Base-by-base conservation (phyloP, 2,113 vertebrate genomes). In the Bubo blakistoni region DNA sequence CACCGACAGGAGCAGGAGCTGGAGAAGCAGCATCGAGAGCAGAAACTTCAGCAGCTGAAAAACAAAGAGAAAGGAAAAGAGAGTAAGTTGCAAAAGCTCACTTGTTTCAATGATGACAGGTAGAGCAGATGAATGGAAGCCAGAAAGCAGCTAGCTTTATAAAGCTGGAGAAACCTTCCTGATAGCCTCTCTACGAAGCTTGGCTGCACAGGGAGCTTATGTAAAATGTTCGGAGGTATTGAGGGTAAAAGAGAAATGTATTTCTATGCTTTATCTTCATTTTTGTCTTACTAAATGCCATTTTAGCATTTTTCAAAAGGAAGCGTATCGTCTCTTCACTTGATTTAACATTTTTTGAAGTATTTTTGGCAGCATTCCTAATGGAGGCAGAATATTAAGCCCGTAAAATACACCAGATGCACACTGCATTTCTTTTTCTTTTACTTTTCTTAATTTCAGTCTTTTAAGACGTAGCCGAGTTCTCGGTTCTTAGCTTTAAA, bases 1-100 rank as follows among this genome's bases (percentile, higher is more conserved):
- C 99, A 99, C 92, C 98, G 99, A 11, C 99, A 99, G 25, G 99
- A 99, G 95, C 99, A 99, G 97, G 99, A 99, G 95, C 97, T 99
- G 97, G 99, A 99, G 98, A 99, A 99, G 96, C 99, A 99, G 97
- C 99, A 99, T 93, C 97, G 99, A 3, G 99, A 99, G 91, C 99
- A 99, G 97, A 99, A 99, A 95, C 98, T 99, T 52, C 98, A 98
- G 72, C 99, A 99, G 96, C 98, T 99, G 44, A 99, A 99, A 97
- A 99, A 99, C 98, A 99, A 99, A 97, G 99, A 99, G 96, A 98
- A 99, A 66, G 99, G 99, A 85, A 99, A 99, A 92, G 99, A 99
- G 98, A 99, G 99, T 99, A 92, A 99, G 99, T 98, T 77, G 72
- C 62, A 81, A 77, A 54, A 80, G 32, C 44, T 74, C 21, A 4